A percentile compares a stretch with the other conserved stretches of the same genome.
These are phyloP conservation scores for Herpailurus yagouaroundi DNA, from an alignment of 2,113 vertebrate species.

Conservation along the genomic window DNA sequence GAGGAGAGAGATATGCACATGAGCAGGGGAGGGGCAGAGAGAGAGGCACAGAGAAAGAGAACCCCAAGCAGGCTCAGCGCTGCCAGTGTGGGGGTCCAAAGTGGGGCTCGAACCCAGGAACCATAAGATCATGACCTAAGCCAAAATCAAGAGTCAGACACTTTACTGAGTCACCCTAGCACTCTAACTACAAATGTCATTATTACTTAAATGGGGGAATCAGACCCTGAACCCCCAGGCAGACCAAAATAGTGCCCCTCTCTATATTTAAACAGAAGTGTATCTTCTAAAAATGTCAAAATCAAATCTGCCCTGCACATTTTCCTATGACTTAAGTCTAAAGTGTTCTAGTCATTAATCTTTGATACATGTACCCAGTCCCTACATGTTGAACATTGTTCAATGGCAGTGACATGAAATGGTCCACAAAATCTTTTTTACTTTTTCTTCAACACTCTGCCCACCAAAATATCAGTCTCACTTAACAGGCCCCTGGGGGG, in stretches of 20 bases:
- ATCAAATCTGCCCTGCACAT: not conserved
- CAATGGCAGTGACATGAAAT: not conserved
- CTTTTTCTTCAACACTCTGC: not conserved
- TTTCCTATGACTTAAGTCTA: not conserved
- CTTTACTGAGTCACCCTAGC: too few relatives aligned
- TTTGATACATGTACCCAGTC: not conserved
- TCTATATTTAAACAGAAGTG: not conserved
- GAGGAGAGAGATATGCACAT: too few relatives aligned
- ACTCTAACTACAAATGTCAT: not conserved
- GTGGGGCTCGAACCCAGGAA: too few relatives aligned
- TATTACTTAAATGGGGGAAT: not conserved
- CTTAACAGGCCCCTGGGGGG: not conserved
- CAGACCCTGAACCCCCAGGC: not conserved
- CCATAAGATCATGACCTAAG: too few relatives aligned
- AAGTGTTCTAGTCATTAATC: not conserved
- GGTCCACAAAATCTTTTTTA: not conserved
- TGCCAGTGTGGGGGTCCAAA: too few relatives aligned
- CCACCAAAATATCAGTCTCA: not conserved
- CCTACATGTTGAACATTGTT: not conserved
- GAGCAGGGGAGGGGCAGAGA: too few relatives aligned
- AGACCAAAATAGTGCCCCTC: not conserved
- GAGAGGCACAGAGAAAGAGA: too few relatives aligned
- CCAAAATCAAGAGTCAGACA: too few relatives aligned
- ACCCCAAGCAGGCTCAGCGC: too few relatives aligned
- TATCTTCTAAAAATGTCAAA: conserved; percentile 13